Conservation (phyloP, 1,140 invertebrate genomes). For the Eurosta solidaginis region DNA sequence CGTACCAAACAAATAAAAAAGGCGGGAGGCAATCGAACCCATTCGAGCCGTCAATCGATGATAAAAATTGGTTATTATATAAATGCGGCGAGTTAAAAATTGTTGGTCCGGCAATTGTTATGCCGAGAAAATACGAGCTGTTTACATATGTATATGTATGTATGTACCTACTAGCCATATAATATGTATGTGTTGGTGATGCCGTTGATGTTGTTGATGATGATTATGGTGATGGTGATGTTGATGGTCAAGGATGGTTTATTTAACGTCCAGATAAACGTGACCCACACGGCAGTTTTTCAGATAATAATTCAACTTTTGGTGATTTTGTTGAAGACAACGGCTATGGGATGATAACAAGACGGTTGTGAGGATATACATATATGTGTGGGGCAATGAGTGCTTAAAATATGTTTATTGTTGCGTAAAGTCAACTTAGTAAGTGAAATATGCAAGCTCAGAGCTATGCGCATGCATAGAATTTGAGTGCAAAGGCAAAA, state of each 20-base stretch:
- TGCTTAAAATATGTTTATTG: too few relatives aligned
- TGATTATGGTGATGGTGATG: background rate
- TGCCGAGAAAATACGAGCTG: slow-evolving; percentile 25
- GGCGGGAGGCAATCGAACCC: background rate
- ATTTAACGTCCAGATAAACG: slow-evolving; percentile 28
- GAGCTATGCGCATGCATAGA: background rate
- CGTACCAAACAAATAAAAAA: background rate
- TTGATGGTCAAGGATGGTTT: slow-evolving; percentile 25
- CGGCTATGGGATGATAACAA: background rate
- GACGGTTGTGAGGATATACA: background rate
- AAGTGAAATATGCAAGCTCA: too few relatives aligned
- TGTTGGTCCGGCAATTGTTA: slow-evolving; percentile 1
- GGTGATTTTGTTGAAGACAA: background rate
- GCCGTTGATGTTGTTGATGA: background rate
- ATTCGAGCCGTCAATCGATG: slow-evolving; percentile 21
- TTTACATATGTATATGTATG: background rate
- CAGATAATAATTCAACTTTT: slow-evolving; percentile 29
- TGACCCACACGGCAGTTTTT: slow-evolving; percentile 25
- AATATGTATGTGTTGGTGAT: background rate
- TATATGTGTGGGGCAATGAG: background rate
- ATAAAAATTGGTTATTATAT: slow-evolving; percentile 33
- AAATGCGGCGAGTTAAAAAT: slow-evolving; percentile 31
- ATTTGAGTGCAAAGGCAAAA: background rate
- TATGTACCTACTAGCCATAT: too few relatives aligned
- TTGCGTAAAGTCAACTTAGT: too few relatives aligned